Evolutionary conservation across 2,888 invertebrate genomes (phyloP), one percentile per base, ranked within the genome.

Genomic region (Plagodis dolabraria): DNA sequence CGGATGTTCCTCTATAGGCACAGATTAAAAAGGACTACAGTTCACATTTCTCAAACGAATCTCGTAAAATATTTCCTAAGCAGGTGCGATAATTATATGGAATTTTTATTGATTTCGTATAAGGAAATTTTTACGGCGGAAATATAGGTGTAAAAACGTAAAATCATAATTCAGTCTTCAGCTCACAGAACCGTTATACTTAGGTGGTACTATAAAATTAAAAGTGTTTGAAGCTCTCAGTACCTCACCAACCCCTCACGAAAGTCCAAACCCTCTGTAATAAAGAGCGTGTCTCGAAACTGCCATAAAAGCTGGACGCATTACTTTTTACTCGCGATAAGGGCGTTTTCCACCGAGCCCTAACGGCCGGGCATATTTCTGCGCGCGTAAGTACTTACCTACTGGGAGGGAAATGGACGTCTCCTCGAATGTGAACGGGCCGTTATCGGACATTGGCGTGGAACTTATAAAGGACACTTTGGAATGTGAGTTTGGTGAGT

Each of bases 241-340:
- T 85, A 72, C 68, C 54, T 34, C 62, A 46, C 66, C 33, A 64
- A 47, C 76, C 64, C 57, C 11, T 5, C 7, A 33, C 40, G 65
- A 67, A 69, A 71, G 74, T 67, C 75, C 80, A 74, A 65, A 81
- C 89, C 91, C 88, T 85, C 79, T 70, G 86, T 86, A 90, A 92
- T 92, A 92, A 89, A 90, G 89, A 86, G 89, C 87, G 86, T 89
- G 91, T 89, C 92, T 86, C 91, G 86, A 86, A 89, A 87, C 89
- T 88, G 87, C 92, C 88, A 90, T 92, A 92, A 92, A 91, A 87
- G 88, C 88, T 80, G 86, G 82, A 78, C 85, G 86, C 92, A 92
- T 92, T 92, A 91, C 91, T 92, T 92, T 92, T 92, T 92, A 92
- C 90, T 73, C 76, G 81, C 87, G 90, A 92, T 91, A 90, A 91